Evolutionary conservation across 2,113 vertebrate species (phyloP).

Genomic region (Rhynchomys soricoides): DNA sequence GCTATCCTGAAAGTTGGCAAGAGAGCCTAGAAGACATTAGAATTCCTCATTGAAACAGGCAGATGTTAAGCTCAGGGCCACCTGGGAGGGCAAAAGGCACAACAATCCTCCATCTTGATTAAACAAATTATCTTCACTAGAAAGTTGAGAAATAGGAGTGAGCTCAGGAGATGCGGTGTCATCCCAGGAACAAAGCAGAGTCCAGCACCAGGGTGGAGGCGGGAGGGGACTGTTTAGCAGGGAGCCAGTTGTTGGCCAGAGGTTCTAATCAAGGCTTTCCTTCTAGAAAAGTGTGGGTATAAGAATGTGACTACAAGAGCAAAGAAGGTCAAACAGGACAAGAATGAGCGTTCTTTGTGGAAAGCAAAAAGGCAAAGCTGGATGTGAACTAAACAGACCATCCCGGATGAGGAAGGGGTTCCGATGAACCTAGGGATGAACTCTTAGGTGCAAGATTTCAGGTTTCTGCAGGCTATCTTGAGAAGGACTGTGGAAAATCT

Average conservation of each 20-base stretch:
- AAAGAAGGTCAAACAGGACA: background rate
- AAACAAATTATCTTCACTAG: background rate
- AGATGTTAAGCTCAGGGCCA: background rate
- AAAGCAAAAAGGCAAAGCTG: background rate
- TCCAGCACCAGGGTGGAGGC: background rate
- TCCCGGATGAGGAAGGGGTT: background rate
- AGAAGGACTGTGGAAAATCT: background rate
- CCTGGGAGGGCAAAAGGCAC: background rate
- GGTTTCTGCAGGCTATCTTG: background rate
- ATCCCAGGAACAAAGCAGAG: background rate
- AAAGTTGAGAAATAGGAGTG: background rate
- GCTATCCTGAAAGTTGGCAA: background rate
- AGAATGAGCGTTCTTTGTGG: background rate
- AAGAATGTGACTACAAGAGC: background rate
- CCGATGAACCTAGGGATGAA: background rate
- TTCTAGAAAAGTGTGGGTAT: background rate
- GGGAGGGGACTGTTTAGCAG: background rate
- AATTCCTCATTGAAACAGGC: background rate
- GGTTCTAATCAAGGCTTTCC: background rate
- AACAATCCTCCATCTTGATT: background rate
- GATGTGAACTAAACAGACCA: background rate
- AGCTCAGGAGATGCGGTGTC: background rate
- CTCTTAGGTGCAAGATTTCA: background rate
- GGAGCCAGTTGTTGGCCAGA: background rate
- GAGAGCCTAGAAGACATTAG: background rate